Percentiles rank a stretch among this genome's conserved stretches.
These are phyloP conservation scores for Rhinopomastus cyanomelas DNA, from an alignment of 2,113 vertebrate genomes.

Conservation along the genomic window DNA sequence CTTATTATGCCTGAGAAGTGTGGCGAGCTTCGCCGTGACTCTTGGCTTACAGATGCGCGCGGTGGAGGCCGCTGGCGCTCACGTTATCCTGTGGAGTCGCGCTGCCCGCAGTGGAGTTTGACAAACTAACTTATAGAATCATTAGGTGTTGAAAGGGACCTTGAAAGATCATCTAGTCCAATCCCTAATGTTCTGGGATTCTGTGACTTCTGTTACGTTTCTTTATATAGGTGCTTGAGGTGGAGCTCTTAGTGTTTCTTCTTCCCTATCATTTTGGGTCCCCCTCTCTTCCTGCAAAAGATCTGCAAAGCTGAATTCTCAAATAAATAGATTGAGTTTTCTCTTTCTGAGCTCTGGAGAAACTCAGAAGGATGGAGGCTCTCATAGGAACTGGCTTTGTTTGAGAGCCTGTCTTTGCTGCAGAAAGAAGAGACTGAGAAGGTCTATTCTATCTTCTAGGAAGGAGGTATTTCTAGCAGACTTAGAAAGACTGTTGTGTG, in stretches of 20 bases:
- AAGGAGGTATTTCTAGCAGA: background rate
- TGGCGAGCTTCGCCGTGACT: constrained; percentile 68
- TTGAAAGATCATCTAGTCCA: no score
- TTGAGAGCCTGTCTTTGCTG: background rate
- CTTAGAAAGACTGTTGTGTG: background rate
- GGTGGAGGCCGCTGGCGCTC: constrained; percentile 67
- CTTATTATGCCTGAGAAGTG: constrained; percentile 72
- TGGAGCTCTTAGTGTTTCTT: background rate
- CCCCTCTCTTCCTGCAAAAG: background rate
- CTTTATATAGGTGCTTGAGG: background rate
- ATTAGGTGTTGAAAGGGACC: no score
- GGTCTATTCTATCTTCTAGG: background rate
- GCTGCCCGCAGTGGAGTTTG: constrained; percentile 30
- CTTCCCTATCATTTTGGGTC: background rate
- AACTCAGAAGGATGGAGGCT: background rate
- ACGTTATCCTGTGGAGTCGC: constrained; percentile 47
- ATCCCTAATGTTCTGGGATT: no score
- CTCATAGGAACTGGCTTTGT: background rate
- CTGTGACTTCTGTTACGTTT: background rate
- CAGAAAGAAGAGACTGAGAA: background rate
- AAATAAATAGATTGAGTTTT: background rate
- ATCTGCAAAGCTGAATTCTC: background rate
- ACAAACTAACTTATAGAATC: constrained; percentile 64
- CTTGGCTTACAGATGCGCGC: constrained; percentile 67
- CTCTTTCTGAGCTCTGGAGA: background rate